Percentiles rank a stretch among this genome's conserved stretches.
phyloP scores from a whole-genome alignment of 2,113 vertebrate species.

The Cinclus mexicanus region DNA sequence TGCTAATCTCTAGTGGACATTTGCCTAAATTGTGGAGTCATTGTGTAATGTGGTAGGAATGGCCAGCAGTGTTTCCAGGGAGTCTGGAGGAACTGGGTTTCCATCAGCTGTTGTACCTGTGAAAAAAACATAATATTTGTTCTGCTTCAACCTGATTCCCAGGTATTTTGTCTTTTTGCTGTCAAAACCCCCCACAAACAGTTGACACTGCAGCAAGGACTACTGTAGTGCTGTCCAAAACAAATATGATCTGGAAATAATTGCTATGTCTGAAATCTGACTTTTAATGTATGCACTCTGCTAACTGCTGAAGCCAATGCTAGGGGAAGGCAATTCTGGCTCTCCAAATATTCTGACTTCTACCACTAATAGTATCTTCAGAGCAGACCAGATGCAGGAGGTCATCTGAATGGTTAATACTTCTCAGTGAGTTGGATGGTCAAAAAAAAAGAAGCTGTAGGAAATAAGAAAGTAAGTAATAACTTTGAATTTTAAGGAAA shows the following conservation, averaged over 20 bases:
- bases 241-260: not conserved
- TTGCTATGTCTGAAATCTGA: not conserved
- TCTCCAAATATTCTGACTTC: not conserved
- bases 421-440: not conserved
- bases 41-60: not conserved
- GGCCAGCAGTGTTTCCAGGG: not conserved
- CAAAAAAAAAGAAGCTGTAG: not conserved
- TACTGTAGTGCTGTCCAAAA: not conserved
- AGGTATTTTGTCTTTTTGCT: not conserved
- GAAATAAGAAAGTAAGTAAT: not conserved
- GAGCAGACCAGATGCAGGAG: not conserved
- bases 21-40: not conserved
- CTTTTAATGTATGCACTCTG: not conserved
- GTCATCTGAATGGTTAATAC: not conserved
- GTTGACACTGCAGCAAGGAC: not conserved
- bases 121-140: not conserved
- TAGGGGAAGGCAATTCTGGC: not conserved
- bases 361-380: not conserved
- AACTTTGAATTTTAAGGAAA: not conserved
- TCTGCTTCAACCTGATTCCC: not conserved
- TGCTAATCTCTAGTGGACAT: not conserved
- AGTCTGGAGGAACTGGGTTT: not conserved
- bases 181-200: not conserved
- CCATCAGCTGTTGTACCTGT: not conserved
- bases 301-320: not conserved